These are phyloP conservation scores for Drosophila persimilis DNA, from an alignment of 1,140 invertebrate genomes.

Conservation along the genomic window DNA sequence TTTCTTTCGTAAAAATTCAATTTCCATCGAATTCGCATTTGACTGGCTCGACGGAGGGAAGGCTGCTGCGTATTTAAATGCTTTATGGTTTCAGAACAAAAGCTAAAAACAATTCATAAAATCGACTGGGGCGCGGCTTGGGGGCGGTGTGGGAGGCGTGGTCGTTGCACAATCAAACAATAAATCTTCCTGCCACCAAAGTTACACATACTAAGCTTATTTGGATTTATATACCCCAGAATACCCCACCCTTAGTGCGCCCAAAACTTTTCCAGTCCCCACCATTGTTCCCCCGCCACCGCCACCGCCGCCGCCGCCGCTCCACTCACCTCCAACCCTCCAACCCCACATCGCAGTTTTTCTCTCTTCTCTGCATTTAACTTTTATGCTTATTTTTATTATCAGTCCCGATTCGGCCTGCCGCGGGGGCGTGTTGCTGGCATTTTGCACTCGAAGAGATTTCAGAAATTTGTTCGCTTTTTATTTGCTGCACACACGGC, in stretches of 20 bases:
- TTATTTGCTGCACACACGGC: too few species aligned
- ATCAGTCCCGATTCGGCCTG: too few species aligned
- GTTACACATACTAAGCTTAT: slow-evolving; percentile 72
- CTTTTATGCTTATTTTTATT: too few species aligned
- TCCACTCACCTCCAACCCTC: neutral
- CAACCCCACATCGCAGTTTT: too few species aligned
- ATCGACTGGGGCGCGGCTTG: neutral
- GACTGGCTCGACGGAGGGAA: neutral
- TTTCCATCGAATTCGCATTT: too few species aligned
- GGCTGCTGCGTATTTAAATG: neutral
- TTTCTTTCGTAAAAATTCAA: too few species aligned
- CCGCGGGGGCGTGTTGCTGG: too few species aligned
- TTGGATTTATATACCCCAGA: slow-evolving; percentile 72
- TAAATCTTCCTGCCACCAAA: slow-evolving; percentile 59
- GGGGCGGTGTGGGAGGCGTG: slow-evolving; percentile 2
- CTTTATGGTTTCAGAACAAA: neutral
- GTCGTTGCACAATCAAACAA: slow-evolving; percentile 69
- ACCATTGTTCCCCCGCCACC: slow-evolving; percentile 16
- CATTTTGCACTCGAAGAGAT: too few species aligned
- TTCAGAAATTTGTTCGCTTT: too few species aligned
- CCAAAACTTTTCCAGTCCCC: slow-evolving; percentile 53
- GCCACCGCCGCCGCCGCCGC: neutral
- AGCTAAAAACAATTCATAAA: slow-evolving; percentile 5
- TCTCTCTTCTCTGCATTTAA: neutral
- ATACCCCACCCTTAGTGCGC: slow-evolving; percentile 33